Percentiles rank a stretch among this genome's conserved stretches.
phyloP scores from a whole-genome alignment of 1,140 invertebrate species.

The Hycleus phaleratus region DNA sequence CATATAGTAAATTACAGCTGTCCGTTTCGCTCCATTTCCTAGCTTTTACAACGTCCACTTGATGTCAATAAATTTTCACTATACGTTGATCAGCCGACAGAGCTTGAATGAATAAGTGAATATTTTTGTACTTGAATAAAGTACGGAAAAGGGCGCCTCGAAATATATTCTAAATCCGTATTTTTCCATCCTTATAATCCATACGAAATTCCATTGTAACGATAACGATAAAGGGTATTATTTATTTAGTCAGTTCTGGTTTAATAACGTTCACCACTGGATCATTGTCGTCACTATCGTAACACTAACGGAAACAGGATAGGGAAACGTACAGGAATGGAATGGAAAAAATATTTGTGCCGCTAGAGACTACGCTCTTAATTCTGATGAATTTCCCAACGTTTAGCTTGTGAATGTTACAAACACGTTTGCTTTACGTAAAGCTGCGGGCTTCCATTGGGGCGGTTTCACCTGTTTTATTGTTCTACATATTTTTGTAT shows the following conservation, averaged over 20 bases:
- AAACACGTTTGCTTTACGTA: background rate
- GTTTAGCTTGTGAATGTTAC: conserved; percentile 3
- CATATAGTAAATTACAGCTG: conserved; percentile 10
- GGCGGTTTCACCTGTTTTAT: too few relatives aligned
- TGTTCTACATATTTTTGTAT: too few relatives aligned
- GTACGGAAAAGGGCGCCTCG: background rate
- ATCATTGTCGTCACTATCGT: background rate
- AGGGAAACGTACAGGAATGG: background rate
- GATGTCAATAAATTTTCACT: conserved; percentile 7
- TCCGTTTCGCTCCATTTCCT: conserved; percentile 12
- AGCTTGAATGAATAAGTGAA: conserved; percentile 9
- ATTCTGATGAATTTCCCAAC: conserved; percentile 8
- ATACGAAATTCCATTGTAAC: background rate
- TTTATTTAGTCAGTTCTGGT: background rate
- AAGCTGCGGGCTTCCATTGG: too few relatives aligned
- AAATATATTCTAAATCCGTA: background rate
- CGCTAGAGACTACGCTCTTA: conserved; percentile 4
- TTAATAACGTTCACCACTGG: conserved; percentile 3
- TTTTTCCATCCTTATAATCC: background rate
- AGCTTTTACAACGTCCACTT: conserved; percentile 15
- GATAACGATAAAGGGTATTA: too few relatives aligned
- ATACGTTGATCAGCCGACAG: background rate
- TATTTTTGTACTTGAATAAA: background rate
- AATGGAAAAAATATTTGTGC: conserved; percentile 4
- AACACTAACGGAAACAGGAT: too few relatives aligned